These are phyloP conservation scores for Zophobas morio DNA, from an alignment of 1,140 invertebrate species.

Conservation along the genomic window DNA sequence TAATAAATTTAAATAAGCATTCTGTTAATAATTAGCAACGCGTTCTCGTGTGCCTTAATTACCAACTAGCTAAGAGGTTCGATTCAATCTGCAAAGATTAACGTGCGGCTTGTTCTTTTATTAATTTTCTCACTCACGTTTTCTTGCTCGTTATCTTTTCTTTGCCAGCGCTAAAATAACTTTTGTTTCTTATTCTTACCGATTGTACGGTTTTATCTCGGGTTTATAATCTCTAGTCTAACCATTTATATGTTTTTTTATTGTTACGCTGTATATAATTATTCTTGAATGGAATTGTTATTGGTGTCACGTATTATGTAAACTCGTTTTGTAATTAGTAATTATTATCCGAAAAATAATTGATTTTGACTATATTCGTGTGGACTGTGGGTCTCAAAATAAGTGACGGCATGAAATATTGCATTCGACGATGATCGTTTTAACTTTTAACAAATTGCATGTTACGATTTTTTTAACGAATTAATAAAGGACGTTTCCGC, in stretches of 20 bases:
- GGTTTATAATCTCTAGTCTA: slow-evolving; percentile 2
- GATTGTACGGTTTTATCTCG: slow-evolving; percentile 6
- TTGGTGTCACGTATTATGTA: slow-evolving; percentile 29
- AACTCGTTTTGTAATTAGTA: slow-evolving; percentile 31
- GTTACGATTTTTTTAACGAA: slow-evolving; percentile 30
- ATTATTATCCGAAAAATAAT: slow-evolving; percentile 32
- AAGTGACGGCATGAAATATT: slow-evolving; percentile 24
- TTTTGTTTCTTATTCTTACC: slow-evolving; percentile 30
- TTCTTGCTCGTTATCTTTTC: slow-evolving; percentile 46
- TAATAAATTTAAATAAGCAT: slow-evolving; percentile 55
- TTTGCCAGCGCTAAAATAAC: slow-evolving; percentile 33
- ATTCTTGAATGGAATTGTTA: slow-evolving; percentile 21
- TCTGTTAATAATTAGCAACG: slow-evolving; percentile 52
- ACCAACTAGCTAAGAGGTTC: slow-evolving; percentile 44
- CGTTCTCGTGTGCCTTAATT: slow-evolving; percentile 51
- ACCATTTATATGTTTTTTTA: slow-evolving; percentile 17
- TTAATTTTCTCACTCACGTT: slow-evolving; percentile 50
- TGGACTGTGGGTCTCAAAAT: slow-evolving; percentile 8
- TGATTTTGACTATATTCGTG: slow-evolving; percentile 27
- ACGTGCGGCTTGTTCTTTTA: slow-evolving; percentile 47
- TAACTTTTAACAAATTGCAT: slow-evolving; percentile 27
- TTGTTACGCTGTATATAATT: slow-evolving; percentile 23
- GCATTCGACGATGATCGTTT: slow-evolving; percentile 9
- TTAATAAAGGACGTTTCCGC: slow-evolving; percentile 38
- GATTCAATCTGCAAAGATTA: slow-evolving; percentile 52